A percentile compares a stretch with the other conserved stretches of the same genome.
phyloP scores from a whole-genome alignment of 2,113 vertebrate genomes.

The Pseudorasbora parva region DNA sequence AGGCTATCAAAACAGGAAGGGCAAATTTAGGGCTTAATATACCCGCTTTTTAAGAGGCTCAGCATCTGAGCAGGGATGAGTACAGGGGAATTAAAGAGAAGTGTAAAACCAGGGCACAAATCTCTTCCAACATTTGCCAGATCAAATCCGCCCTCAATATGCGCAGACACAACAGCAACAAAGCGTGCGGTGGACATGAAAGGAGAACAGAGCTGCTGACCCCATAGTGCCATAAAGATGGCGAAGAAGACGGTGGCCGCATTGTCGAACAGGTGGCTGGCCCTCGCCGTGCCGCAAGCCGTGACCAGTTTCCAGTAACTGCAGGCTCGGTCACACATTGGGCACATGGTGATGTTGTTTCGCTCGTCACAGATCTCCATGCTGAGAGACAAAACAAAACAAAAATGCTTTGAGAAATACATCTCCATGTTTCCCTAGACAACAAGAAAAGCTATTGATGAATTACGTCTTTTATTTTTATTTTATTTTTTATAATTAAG shows the following conservation, averaged over 20 bases:
- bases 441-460: not conserved
- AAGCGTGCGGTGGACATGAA: not conserved
- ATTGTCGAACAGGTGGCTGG: constrained; percentile 98
- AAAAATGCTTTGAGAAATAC: constrained; percentile 19
- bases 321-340: constrained; percentile 90
- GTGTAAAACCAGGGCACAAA: constrained; percentile 11
- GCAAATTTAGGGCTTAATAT: constrained; percentile 31
- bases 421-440: not conserved
- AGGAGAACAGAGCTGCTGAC: constrained; percentile 70
- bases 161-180: not conserved
- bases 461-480: no score
- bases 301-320: constrained; percentile 94
- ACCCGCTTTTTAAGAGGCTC: constrained; percentile 30
- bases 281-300: constrained; percentile 90
- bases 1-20: not conserved
- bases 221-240: constrained; percentile 98
- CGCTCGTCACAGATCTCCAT: constrained; percentile 96
- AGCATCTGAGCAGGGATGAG: not conserved
- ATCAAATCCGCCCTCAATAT: constrained; percentile 2
- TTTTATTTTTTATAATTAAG: no score
- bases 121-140: not conserved
- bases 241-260: constrained; percentile 96
- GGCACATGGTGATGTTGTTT: constrained; percentile 98
- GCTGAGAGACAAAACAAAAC: constrained; percentile 69
- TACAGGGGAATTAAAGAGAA: not conserved